These are phyloP conservation scores for Gnathonemus longibarbis DNA, from an alignment of 2,113 vertebrate genomes.

Conservation along the genomic window DNA sequence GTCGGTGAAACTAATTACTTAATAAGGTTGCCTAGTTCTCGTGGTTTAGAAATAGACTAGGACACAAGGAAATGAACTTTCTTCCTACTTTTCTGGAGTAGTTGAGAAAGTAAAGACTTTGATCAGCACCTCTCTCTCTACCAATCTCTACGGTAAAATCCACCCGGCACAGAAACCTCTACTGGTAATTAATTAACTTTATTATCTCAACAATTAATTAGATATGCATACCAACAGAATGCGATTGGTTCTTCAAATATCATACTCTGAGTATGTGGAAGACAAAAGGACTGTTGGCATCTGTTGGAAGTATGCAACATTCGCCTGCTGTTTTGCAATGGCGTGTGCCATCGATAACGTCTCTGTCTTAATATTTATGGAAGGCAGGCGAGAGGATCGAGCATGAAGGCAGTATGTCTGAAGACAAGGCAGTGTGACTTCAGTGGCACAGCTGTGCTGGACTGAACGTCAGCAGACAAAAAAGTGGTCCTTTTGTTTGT, in stretches of 20 bases:
- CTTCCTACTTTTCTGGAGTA: background rate
- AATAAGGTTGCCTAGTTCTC: slow-evolving; percentile 12
- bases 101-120: background rate
- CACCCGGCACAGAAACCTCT: background rate
- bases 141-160: background rate
- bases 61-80: background rate
- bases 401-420: background rate
- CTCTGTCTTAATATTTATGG: background rate
- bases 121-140: background rate
- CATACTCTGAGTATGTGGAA: background rate
- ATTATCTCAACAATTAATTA: background rate
- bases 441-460: background rate
- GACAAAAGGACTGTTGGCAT: background rate
- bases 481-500: background rate
- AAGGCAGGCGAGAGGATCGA: background rate
- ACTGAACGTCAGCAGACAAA: background rate
- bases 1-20: slow-evolving; percentile 9
- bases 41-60: background rate
- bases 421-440: background rate
- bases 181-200: background rate
- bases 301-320: background rate
- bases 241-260: background rate
- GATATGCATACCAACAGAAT: background rate
- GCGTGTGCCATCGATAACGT: background rate
- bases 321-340: background rate